Evolutionary conservation across 1,140 invertebrate species (phyloP).

Genomic region (Druon quercuslanigerum): DNA sequence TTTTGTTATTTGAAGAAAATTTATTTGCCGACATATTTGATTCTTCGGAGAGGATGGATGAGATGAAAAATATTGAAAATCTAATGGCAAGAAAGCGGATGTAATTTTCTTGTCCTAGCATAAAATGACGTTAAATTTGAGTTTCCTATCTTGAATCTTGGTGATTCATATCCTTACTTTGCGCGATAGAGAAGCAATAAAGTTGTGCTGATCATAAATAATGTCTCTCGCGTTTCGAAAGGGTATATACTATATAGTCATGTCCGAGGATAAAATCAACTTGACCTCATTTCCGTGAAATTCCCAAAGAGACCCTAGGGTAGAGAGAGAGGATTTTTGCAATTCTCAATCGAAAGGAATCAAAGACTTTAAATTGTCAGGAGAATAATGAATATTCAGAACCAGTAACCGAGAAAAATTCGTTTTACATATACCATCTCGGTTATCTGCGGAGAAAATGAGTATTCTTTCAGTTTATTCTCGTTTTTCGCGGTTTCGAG

Average conservation of each 20-base stretch:
- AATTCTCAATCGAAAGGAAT: constrained; percentile 12
- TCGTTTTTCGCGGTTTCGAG: too few species aligned
- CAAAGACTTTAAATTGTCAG: constrained; percentile 1
- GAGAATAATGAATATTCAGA: constrained; percentile 12
- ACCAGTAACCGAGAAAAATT: background rate
- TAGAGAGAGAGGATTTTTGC: background rate
- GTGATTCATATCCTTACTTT: constrained; percentile 12
- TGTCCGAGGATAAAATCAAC: constrained; percentile 64
- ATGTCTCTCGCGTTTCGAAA: constrained; percentile 54
- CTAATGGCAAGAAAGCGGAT: background rate
- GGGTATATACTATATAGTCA: constrained; percentile 49
- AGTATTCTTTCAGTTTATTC: background rate
- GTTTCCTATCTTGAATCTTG: constrained; percentile 10
- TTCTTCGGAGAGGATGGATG: too few species aligned
- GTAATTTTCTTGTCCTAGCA: background rate
- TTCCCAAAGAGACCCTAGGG: constrained; percentile 48
- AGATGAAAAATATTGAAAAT: too few species aligned
- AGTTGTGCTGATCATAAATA: constrained; percentile 64
- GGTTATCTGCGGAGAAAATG: background rate
- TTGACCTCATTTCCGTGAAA: constrained; percentile 63
- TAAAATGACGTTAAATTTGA: constrained; percentile 6
- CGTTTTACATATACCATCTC: background rate
- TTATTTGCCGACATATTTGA: too few species aligned
- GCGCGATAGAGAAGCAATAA: constrained; percentile 40
- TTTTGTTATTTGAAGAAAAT: too few species aligned